A percentile compares a stretch with the other conserved stretches of the same genome.
Evolutionary conservation across 1,140 invertebrate genomes (phyloP).

Genomic region (Thalassaphorura encarpata): DNA sequence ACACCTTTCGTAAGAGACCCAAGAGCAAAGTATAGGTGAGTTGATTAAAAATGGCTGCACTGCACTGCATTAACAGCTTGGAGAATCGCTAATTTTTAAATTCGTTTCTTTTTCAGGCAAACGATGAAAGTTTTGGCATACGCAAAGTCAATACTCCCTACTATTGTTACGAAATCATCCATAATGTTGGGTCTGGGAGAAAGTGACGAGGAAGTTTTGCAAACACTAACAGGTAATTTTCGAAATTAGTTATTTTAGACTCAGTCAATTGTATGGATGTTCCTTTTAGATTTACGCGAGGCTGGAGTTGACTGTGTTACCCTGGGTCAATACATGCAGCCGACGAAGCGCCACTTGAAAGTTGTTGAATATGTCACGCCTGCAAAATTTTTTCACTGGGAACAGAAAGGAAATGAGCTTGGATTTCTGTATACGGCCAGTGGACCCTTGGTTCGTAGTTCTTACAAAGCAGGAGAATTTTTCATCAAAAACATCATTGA

Average conservation of each 20-base stretch:
- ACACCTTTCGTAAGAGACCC: constrained; percentile 86
- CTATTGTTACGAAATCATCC: constrained; percentile 92
- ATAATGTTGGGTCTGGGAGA: constrained; percentile 98
- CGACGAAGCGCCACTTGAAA: constrained; percentile 90
- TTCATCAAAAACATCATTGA: constrained; percentile 71
- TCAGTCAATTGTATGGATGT: constrained; percentile 8
- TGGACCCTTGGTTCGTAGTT: constrained; percentile 92
- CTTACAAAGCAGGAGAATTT: constrained; percentile 94
- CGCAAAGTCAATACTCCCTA: constrained; percentile 66
- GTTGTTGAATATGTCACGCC: constrained; percentile 96
- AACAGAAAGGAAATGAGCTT: constrained; percentile 67
- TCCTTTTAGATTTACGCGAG: constrained; percentile 53
- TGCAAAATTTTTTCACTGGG: constrained; percentile 87
- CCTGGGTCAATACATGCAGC: constrained; percentile 99
- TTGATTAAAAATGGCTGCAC: background rate
- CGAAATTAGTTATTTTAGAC: background rate
- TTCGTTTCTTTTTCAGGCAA: constrained; percentile 54
- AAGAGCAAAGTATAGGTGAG: constrained; percentile 52
- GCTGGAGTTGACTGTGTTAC: constrained; percentile 89
- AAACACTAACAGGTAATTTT: constrained; percentile 64
- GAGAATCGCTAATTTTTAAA: too few relatives aligned
- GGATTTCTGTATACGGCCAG: constrained; percentile 96
- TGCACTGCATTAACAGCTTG: background rate
- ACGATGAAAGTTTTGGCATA: constrained; percentile 68
- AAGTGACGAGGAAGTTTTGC: constrained; percentile 76